A percentile compares a stretch with the other conserved stretches of the same genome.
phyloP scores from a whole-genome alignment of 2,797 vertebrate genomes.

The Rhinichthys osculus region DNA sequence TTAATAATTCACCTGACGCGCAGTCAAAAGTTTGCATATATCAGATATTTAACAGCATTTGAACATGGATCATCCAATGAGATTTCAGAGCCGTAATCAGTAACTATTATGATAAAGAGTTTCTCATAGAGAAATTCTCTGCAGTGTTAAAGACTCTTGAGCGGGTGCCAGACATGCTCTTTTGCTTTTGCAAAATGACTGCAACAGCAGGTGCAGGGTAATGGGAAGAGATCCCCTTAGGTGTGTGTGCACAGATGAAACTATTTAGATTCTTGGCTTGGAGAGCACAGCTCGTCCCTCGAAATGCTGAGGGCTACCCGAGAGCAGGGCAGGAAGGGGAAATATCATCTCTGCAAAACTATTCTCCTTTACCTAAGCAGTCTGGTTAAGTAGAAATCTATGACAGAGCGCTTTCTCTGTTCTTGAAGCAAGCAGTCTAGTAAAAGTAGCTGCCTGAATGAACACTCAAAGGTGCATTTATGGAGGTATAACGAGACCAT shows the following conservation, averaged over 20 bases:
- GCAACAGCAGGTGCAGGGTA: slow-evolving; percentile 50
- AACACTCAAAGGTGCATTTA: neutral
- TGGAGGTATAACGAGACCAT: neutral
- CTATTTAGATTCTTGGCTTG: slow-evolving; percentile 56
- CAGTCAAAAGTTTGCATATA: neutral
- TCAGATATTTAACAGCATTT: neutral
- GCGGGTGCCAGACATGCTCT: slow-evolving; percentile 25
- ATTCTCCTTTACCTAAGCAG: slow-evolving; percentile 19
- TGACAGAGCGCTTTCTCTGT: neutral
- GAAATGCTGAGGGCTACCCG: slow-evolving; percentile 18
- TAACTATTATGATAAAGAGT: slow-evolving; percentile 24
- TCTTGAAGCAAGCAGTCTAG: neutral
- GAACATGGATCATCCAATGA: neutral
- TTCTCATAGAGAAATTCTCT: slow-evolving; percentile 7
- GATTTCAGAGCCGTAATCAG: slow-evolving; percentile 18
- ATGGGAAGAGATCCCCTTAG: slow-evolving; percentile 49
- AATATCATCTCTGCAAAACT: slow-evolving; percentile 10
- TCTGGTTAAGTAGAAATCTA: slow-evolving; percentile 9
- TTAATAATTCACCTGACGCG: neutral
- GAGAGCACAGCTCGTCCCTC: slow-evolving; percentile 15
- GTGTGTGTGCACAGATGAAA: slow-evolving; percentile 57
- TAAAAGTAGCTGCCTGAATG: neutral
- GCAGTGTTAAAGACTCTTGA: slow-evolving; percentile 41
- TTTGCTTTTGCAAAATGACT: slow-evolving; percentile 42
- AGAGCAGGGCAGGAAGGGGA: slow-evolving; percentile 47